Percentiles rank a stretch among this genome's conserved stretches.
Evolutionary conservation across 2,113 vertebrate species (phyloP).

Genomic region (Vimba vimba): DNA sequence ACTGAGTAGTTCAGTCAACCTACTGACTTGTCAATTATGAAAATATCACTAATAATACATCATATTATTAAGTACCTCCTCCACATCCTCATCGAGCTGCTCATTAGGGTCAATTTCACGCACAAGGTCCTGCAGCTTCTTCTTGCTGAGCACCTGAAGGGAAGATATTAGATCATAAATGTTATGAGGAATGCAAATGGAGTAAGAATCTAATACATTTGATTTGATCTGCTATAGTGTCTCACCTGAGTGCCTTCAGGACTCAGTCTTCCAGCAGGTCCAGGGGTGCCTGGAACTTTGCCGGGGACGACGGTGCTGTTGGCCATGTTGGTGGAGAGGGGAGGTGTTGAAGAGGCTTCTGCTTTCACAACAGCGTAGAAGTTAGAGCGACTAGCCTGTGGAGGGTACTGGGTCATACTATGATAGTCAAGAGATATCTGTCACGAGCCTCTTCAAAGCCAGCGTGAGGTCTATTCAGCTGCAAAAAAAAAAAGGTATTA

Average conservation of each 20-base stretch:
- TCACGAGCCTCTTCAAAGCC: slow-evolving; percentile 29
- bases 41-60: background rate
- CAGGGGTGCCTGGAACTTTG: slow-evolving; percentile 74
- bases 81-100: slow-evolving; percentile 97
- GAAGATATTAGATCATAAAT: background rate
- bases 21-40: background rate
- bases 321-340: slow-evolving; percentile 86
- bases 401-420: slow-evolving; percentile 59
- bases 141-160: slow-evolving; percentile 92
- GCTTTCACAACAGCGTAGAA: slow-evolving; percentile 73
- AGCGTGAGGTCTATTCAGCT: slow-evolving; percentile 25
- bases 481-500: background rate
- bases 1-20: background rate
- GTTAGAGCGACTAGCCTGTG: slow-evolving; percentile 54
- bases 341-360: slow-evolving; percentile 75
- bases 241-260: slow-evolving; percentile 93
- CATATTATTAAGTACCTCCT: slow-evolving; percentile 80
- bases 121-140: slow-evolving; percentile 97
- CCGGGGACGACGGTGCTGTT: slow-evolving; percentile 87
- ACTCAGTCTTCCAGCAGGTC: slow-evolving; percentile 82
- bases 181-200: background rate
- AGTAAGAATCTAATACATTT: background rate
- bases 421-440: slow-evolving; percentile 11
- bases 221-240: background rate
- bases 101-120: slow-evolving; percentile 98